phyloP scores from a whole-genome alignment of 37 sponge, comb jelly and placozoan species.

The Dysidea cf. avara region DNA sequence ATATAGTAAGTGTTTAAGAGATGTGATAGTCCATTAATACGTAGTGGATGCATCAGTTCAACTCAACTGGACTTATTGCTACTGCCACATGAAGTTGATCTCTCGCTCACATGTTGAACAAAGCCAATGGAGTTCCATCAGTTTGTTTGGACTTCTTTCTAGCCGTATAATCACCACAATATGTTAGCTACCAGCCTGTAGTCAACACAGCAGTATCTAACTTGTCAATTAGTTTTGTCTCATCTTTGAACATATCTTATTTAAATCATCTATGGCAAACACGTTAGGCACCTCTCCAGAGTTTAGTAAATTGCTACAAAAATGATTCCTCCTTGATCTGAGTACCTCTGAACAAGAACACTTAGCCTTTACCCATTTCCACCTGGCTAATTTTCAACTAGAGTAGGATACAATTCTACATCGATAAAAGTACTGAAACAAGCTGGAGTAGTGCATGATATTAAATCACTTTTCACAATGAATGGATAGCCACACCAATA shows the following conservation, averaged over 20 bases:
- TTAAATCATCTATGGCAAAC: slow-evolving; percentile 92
- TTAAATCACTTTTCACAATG: too few species aligned
- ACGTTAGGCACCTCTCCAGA: slow-evolving; percentile 97
- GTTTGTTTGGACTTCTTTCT: slow-evolving; percentile 93
- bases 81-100: slow-evolving; percentile 95
- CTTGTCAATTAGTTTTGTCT: slow-evolving; percentile 95
- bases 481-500: too few species aligned
- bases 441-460: too few species aligned
- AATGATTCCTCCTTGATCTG: slow-evolving; percentile 96
- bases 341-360: slow-evolving; percentile 93
- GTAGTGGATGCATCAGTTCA: too few species aligned
- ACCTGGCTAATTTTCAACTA: slow-evolving; percentile 44
- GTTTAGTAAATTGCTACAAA: slow-evolving; percentile 90
- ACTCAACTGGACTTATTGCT: slow-evolving; percentile 99
- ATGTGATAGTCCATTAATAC: too few species aligned
- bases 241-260: slow-evolving; percentile 94
- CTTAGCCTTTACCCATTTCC: slow-evolving; percentile 96
- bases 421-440: slow-evolving; percentile 83
- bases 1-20: too few species aligned
- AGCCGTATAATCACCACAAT: slow-evolving; percentile 30
- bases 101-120: slow-evolving; percentile 96
- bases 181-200: too few species aligned
- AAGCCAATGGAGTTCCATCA: slow-evolving; percentile 93
- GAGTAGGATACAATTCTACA: neutral
- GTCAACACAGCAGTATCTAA: too few species aligned